These are phyloP conservation scores for Stercorarius parasiticus DNA, from an alignment of 2,113 vertebrate species.

Conservation along the genomic window DNA sequence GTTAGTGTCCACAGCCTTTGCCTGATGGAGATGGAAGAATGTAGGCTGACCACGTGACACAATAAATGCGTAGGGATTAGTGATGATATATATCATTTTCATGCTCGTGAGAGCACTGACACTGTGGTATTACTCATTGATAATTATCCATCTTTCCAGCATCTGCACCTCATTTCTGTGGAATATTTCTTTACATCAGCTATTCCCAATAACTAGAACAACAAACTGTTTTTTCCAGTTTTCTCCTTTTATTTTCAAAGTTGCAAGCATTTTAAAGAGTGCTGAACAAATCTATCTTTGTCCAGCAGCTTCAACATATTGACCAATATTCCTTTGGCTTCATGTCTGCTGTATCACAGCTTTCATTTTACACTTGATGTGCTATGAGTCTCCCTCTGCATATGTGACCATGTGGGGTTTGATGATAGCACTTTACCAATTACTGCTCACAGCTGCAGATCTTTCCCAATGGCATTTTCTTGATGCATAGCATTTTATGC, in stretches of 20 bases:
- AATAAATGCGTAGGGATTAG: slow-evolving; percentile 36
- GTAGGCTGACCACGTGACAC: neutral
- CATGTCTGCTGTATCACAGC: neutral
- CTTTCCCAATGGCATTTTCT: slow-evolving; percentile 43
- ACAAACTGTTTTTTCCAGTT: neutral
- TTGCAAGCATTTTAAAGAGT: neutral
- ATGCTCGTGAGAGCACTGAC: slow-evolving; percentile 44
- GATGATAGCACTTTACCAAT: slow-evolving; percentile 64
- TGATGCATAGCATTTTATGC: neutral
- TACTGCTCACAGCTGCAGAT: slow-evolving; percentile 66
- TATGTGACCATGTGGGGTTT: slow-evolving; percentile 53
- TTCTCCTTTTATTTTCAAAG: neutral
- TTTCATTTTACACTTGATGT: slow-evolving; percentile 60
- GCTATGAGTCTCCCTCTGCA: slow-evolving; percentile 38
- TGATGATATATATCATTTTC: slow-evolving; percentile 37
- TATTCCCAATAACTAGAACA: neutral
- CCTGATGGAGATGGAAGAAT: neutral
- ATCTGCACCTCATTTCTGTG: slow-evolving; percentile 39
- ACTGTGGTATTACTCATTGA: slow-evolving; percentile 26
- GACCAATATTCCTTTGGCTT: slow-evolving; percentile 34
- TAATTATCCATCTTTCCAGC: slow-evolving; percentile 34
- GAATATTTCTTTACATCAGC: neutral
- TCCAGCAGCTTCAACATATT: slow-evolving; percentile 9
- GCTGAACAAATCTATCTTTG: neutral
- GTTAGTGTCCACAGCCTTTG: neutral